phyloP scores from a whole-genome alignment of 2,797 vertebrate genomes.

The Centroberyx gerrardi region DNA sequence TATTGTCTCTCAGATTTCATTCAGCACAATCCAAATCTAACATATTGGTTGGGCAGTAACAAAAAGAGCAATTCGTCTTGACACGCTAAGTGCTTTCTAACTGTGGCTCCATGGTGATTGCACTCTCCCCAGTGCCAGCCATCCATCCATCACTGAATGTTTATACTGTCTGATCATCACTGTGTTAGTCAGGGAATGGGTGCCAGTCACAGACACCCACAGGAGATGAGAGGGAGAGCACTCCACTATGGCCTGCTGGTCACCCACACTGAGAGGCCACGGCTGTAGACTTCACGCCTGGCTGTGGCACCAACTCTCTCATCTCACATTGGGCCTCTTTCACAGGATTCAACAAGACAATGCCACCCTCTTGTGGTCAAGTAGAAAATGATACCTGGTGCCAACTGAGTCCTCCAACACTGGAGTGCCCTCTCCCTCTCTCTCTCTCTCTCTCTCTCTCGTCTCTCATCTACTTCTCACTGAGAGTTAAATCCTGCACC shows the following conservation, averaged over 20 bases:
- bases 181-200: not conserved
- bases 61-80: no score
- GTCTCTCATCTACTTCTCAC: not conserved
- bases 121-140: not conserved
- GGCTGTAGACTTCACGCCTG: not conserved
- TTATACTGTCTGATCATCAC: not conserved
- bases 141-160: not conserved
- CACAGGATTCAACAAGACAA: not conserved
- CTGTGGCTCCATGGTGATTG: not conserved
- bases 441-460: not conserved
- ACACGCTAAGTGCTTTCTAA: no score
- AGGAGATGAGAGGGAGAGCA: not conserved
- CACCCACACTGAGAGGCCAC: not conserved
- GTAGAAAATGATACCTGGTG: not conserved
- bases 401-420: no score
- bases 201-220: slow-evolving; percentile 2
- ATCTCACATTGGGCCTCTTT: not conserved
- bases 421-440: no score
- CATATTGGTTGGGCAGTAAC: not conserved
- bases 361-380: slow-evolving; percentile 56
- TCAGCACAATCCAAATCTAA: no score
- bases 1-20: no score
- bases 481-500: not conserved
- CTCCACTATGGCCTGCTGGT: not conserved
- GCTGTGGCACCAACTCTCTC: no score